Conservation (phyloP, 2,113 vertebrate species). For the Equus quagga region DNA sequence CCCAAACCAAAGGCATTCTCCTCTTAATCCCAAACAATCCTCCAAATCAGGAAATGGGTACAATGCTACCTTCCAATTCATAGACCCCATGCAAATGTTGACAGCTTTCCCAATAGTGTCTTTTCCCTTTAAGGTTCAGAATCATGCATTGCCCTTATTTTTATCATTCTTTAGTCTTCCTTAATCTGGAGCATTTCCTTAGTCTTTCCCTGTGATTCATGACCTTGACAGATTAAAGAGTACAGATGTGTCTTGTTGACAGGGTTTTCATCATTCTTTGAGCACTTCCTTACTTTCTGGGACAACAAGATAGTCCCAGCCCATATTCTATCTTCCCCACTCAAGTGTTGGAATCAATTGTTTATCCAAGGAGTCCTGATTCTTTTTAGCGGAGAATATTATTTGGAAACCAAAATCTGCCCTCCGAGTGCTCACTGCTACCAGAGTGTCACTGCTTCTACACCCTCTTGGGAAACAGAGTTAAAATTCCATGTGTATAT, state of each 20-base stretch:
- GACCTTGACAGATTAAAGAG: background rate
- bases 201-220: background rate
- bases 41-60: conserved; percentile 13
- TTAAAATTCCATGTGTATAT: background rate
- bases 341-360: background rate
- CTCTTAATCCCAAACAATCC: background rate
- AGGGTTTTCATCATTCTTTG: background rate
- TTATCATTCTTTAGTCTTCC: background rate
- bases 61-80: background rate
- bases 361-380: background rate
- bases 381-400: background rate
- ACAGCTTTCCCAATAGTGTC: background rate
- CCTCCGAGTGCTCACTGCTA: background rate
- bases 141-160: background rate
- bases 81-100: background rate
- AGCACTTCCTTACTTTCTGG: background rate
- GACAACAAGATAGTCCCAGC: background rate
- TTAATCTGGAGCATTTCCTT: background rate
- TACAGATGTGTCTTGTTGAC: background rate
- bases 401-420: background rate
- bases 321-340: background rate
- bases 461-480: background rate
- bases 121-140: background rate
- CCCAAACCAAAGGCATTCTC: background rate
- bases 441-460: background rate